Percentiles rank a stretch among this genome's conserved stretches.
Conservation (phyloP, 1,140 invertebrate species). For the Tetramorium simillimum region DNA sequence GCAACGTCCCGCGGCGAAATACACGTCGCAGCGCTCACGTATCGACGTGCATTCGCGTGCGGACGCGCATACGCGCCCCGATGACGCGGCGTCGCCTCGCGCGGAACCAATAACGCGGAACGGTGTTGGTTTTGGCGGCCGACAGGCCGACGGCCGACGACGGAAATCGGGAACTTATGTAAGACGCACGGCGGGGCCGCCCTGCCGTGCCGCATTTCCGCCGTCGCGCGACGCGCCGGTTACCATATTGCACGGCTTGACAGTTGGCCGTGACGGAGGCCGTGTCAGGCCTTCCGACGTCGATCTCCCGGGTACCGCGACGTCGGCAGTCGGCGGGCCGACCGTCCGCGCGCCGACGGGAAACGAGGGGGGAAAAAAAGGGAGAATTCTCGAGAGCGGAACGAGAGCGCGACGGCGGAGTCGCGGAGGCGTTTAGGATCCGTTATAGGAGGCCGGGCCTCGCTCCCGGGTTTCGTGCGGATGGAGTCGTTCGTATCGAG, state of each 20-base stretch:
- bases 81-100: not conserved
- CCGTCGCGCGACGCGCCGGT: not conserved
- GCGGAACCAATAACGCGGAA: not conserved
- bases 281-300: not conserved
- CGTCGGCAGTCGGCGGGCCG: not conserved
- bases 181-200: not conserved
- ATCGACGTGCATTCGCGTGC: too few species aligned
- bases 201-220: constrained; percentile 5
- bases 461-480: not conserved
- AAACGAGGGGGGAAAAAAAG: not conserved
- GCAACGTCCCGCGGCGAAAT: too few species aligned
- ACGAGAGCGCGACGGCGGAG: not conserved
- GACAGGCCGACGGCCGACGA: not conserved
- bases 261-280: not conserved
- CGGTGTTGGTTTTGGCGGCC: too few species aligned
- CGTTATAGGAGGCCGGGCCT: not conserved
- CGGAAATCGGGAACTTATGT: constrained; percentile 30
- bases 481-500: not conserved
- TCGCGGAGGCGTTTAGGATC: not conserved
- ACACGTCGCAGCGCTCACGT: not conserved
- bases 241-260: constrained; percentile 37
- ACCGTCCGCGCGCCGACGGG: not conserved
- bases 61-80: not conserved
- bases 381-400: not conserved
- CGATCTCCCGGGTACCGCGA: not conserved